Conservation (phyloP, 2,113 vertebrate species). For the Eublepharis macularius region DNA sequence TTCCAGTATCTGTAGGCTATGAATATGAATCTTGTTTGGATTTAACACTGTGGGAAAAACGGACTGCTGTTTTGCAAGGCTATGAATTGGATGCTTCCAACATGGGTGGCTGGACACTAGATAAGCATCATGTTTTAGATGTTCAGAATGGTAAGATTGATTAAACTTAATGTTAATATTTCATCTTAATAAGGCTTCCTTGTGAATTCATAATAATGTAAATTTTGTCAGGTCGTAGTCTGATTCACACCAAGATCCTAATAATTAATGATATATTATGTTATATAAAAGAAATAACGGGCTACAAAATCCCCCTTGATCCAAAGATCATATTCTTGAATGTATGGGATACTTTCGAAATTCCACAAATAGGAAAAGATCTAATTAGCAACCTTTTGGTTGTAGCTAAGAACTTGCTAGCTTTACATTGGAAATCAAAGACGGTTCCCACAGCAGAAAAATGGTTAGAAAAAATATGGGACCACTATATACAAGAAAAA, state of each 20-base stretch:
- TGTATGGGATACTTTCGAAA: no score
- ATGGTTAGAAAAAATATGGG: no score
- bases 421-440: no score
- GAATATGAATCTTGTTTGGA: conserved; percentile 96
- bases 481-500: no score
- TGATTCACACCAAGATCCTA: neutral
- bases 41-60: conserved; percentile 95
- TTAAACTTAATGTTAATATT: neutral
- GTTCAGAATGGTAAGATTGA: conserved; percentile 89
- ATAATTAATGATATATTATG: no score
- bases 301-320: no score
- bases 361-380: no score
- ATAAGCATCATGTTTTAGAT: conserved; percentile 94
- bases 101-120: conserved; percentile 94
- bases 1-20: conserved; percentile 95
- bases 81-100: conserved; percentile 94
- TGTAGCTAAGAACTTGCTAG: no score
- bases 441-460: no score
- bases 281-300: no score
- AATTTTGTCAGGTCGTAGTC: neutral
- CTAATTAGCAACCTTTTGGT: no score
- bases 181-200: neutral
- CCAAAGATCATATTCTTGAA: no score
- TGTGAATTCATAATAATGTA: neutral
- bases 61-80: conserved; percentile 90